Evolutionary conservation across 2,797 vertebrate genomes (phyloP), one percentile per base, ranked within the genome.

Genomic region (Spondyliosoma cantharus): DNA sequence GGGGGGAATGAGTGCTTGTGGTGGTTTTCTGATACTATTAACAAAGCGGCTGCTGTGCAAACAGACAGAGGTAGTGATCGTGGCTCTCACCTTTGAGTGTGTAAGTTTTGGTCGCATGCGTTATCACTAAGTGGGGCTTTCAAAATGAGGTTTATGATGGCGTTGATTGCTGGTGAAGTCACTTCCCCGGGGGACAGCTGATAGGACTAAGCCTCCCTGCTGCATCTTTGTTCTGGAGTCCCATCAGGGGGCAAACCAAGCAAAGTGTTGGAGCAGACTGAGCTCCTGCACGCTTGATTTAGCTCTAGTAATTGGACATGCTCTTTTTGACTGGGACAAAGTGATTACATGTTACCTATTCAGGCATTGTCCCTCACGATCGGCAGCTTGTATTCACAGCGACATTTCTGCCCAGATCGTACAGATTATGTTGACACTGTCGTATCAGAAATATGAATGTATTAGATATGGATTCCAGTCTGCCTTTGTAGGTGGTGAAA

Each of bases 271-370:
- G 78, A 87, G 84, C 88, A 83, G 89, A 77, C 90, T 84, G 86
- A 86, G 87, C 84, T 85, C 80, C 87, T 83, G 77, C 89, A 92
- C 71, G 91, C 92, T 93, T 94, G 93, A 93, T 92, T 93, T 92
- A 91, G 86, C 90, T 78, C 87, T 82, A 82, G 91, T 94, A 94
- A 94, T 94, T 94, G 93, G 93, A 94, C 93, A 93, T 93, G 91
- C 87, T 92, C 87, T 90, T 93, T 92, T 89, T 91, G 92, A 92
- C 91, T 90, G 85, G 89, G 86, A 93, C 93, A 92, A 93, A 94
- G 89, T 93, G 91, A 93, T 93, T 92, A 92, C 93, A 93, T 89
- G 91, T 93, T 92, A 87, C 90, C 89, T 90, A 86, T 89, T 92
- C 89, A 83, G 74, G 76, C 83, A 75, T 78, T 92, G 90, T 90